Conservation (phyloP, 1,140 invertebrate genomes). For the Drosophila pachea region DNA sequence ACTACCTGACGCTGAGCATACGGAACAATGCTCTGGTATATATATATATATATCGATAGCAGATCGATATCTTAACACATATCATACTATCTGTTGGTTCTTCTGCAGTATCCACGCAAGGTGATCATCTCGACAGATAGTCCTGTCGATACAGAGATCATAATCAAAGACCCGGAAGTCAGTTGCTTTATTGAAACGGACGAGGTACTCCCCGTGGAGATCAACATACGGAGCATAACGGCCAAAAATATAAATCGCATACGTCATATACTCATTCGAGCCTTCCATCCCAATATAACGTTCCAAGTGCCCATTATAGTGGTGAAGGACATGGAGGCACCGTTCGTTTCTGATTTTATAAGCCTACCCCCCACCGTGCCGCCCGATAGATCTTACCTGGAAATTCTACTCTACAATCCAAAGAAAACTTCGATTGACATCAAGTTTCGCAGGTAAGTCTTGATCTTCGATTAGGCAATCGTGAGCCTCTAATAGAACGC, state of each 20-base stretch:
- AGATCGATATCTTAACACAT: no score
- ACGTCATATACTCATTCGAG: slow-evolving; percentile 55
- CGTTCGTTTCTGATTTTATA: slow-evolving; percentile 35
- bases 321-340: not conserved
- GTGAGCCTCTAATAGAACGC: not conserved
- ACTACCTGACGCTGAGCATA: slow-evolving; percentile 45
- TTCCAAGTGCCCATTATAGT: slow-evolving; percentile 75
- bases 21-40: slow-evolving; percentile 52
- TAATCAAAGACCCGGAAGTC: slow-evolving; percentile 15
- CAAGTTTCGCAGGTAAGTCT: slow-evolving; percentile 42
- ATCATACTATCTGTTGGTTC: not conserved
- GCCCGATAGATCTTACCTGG: slow-evolving; percentile 44
- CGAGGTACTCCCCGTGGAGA: slow-evolving; percentile 39
- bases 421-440: slow-evolving; percentile 29
- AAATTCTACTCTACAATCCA: slow-evolving; percentile 65
- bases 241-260: slow-evolving; percentile 40
- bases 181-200: slow-evolving; percentile 57
- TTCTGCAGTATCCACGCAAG: slow-evolving; percentile 53
- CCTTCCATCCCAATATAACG: slow-evolving; percentile 64
- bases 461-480: no score
- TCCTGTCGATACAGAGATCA: slow-evolving; percentile 42
- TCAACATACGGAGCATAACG: slow-evolving; percentile 35
- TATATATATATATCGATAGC: not conserved
- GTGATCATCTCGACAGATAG: slow-evolving; percentile 54
- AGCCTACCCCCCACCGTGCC: slow-evolving; percentile 50